Percentiles rank a stretch among this genome's conserved stretches.
Conservation (phyloP, 1,140 invertebrate species). For the Apis cerana region DNA sequence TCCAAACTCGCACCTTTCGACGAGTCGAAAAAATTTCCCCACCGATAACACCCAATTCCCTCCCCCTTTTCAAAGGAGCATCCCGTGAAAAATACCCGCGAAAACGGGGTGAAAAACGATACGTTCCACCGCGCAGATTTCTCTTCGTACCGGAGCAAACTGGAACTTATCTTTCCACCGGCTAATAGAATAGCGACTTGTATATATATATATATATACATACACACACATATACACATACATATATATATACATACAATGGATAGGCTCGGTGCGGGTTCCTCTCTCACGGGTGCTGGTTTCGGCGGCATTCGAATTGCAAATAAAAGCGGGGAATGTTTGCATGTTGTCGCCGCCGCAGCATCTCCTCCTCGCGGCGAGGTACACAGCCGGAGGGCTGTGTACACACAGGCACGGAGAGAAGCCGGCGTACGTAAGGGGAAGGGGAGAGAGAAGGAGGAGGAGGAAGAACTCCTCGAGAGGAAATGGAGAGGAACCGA, state of each 20-base stretch:
- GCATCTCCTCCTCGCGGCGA: slow-evolving; percentile 63
- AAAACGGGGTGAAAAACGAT: background rate
- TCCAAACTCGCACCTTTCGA: too few species aligned
- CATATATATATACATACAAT: background rate
- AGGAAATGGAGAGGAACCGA: slow-evolving; percentile 69
- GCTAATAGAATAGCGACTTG: slow-evolving; percentile 63
- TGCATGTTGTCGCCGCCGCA: slow-evolving; percentile 80
- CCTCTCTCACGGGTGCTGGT: slow-evolving; percentile 53
- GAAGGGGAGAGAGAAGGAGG: slow-evolving; percentile 28
- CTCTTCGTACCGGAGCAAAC: background rate
- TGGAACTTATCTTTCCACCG: slow-evolving; percentile 52
- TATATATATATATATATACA: background rate
- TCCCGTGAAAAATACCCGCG: background rate
- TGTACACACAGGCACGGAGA: slow-evolving; percentile 10
- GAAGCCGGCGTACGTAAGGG: slow-evolving; percentile 35
- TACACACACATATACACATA: too few species aligned
- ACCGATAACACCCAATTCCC: too few species aligned
- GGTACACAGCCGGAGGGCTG: slow-evolving; percentile 33
- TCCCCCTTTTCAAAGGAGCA: too few species aligned
- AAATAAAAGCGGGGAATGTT: slow-evolving; percentile 79
- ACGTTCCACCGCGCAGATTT: background rate
- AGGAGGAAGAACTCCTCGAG: slow-evolving; percentile 64
- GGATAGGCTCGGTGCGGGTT: slow-evolving; percentile 56
- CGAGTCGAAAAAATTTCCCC: too few species aligned
- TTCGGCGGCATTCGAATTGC: slow-evolving; percentile 81